Base-by-base conservation (phyloP, 2,113 vertebrate genomes). In the Garra rufa region DNA sequence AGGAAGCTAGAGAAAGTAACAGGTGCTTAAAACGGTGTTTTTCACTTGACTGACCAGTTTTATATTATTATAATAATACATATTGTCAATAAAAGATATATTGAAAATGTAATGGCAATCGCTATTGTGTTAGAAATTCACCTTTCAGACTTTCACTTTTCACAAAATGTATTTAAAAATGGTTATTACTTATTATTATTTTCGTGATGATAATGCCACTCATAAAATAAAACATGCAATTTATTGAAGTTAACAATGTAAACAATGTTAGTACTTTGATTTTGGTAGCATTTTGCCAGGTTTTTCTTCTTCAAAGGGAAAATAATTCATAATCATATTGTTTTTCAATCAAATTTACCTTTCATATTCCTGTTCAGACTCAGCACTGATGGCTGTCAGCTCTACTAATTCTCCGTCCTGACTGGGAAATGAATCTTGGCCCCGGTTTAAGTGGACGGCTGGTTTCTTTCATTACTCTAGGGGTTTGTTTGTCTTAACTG, bases 381-480 rank as follows among this genome's bases (percentile, higher is more conserved):
- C 28, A 69, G 1, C 80, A n/a, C 28, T 75, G 38, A 73, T 69
- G 46, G 83, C 41, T 65, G 74, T 44, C 75, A 69, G 38, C 63
- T 59, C 30, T 61, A 67, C 30, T 79, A 46, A 34, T 70, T 70
- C 52, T 57, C 65, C 10, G 7, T 67, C 63, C n/a, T 78, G 26
- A 70, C 24, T 11, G 48, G 75, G 41, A 55, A 52, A 78, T 52
- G 15, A 69, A 69, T 77, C 28, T 69, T 76, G 44, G 70, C 59
- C 24, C 11, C 2, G n/a, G 13, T 87, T 83, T 80, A 78, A 80
- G 75, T 55, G 69, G 76, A 63, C 9, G 13, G 59, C 67, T 28
- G 83, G 57, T 76, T 86, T 74, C 63, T 69, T 70, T 79, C 83
- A 78, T 84, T 84, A 77, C 65, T 84, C 83, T 84, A 74, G 55